Evolutionary conservation across 2,888 invertebrate species (phyloP).

Genomic region (Drosophila seclusa): DNA sequence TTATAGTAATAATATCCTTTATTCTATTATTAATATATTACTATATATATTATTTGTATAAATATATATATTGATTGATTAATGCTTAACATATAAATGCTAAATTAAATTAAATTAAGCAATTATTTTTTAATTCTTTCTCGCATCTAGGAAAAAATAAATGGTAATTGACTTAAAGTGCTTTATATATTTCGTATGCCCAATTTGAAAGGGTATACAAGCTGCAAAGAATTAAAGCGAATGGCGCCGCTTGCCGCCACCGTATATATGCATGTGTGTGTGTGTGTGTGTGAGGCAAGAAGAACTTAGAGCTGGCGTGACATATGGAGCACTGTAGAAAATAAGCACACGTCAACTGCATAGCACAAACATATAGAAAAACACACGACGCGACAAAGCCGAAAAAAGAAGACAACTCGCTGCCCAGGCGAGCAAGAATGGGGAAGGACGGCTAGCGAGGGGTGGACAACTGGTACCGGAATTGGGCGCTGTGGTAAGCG

Average conservation of each 20-base stretch:
- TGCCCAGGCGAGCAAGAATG: slow-evolving; percentile 31
- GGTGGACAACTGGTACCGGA: neutral
- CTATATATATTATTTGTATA: too few species aligned
- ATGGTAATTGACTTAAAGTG: neutral
- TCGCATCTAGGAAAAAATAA: neutral
- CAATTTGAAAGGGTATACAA: slow-evolving; percentile 19
- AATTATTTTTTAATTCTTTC: neutral
- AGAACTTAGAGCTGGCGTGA: slow-evolving; percentile 60
- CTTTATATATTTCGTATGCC: neutral
- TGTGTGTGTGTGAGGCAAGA: slow-evolving; percentile 26
- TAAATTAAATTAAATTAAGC: too few species aligned
- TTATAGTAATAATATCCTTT: neutral
- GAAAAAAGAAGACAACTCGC: slow-evolving; percentile 41
- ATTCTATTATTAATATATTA: too few species aligned
- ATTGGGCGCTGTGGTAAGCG: slow-evolving; percentile 43
- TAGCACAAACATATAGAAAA: slow-evolving; percentile 72
- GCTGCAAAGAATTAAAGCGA: slow-evolving; percentile 43
- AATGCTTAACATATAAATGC: too few species aligned
- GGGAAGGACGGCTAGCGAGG: neutral
- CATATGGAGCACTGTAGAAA: slow-evolving; percentile 80
- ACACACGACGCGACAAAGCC: slow-evolving; percentile 63
- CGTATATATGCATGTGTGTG: slow-evolving; percentile 5
- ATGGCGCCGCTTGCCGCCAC: slow-evolving; percentile 20
- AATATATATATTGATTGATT: too few species aligned
- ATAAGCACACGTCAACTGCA: slow-evolving; percentile 81